A percentile compares a stretch with the other conserved stretches of the same genome.
Evolutionary conservation across 2,888 invertebrate species (phyloP).

Genomic region (Conus canariensis): DNA sequence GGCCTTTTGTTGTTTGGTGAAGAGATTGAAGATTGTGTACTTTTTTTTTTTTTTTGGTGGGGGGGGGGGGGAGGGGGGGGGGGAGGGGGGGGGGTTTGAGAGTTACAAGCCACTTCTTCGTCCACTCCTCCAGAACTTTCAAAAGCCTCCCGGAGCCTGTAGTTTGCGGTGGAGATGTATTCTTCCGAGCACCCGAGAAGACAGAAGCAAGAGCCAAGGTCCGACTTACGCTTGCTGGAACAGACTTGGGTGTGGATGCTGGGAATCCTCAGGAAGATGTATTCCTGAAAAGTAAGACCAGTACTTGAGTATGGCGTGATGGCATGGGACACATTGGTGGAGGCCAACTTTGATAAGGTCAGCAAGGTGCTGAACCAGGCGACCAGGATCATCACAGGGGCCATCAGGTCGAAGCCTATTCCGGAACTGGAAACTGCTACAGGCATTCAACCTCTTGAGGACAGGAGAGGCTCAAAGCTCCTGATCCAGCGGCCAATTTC

Average conservation of each 20-base stretch:
- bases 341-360: neutral
- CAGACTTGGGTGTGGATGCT: neutral
- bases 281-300: neutral
- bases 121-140: conserved; percentile 5
- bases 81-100: no score
- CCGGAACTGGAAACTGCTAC: neutral
- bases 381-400: neutral
- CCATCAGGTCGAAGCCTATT: neutral
- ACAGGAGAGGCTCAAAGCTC: neutral
- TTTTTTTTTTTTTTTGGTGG: no score
- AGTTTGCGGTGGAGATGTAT: neutral
- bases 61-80: no score
- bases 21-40: neutral
- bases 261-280: neutral
- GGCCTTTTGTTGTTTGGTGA: no score
- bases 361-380: neutral
- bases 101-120: neutral
- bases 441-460: neutral
- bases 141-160: neutral
- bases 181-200: neutral
- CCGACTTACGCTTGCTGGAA: conserved; percentile 3
- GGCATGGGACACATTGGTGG: neutral
- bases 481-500: neutral
- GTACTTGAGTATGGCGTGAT: neutral
- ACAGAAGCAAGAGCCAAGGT: neutral